Evolutionary conservation across 2,797 vertebrate species (phyloP).

Genomic region (Schizopygopsis malacanthus): DNA sequence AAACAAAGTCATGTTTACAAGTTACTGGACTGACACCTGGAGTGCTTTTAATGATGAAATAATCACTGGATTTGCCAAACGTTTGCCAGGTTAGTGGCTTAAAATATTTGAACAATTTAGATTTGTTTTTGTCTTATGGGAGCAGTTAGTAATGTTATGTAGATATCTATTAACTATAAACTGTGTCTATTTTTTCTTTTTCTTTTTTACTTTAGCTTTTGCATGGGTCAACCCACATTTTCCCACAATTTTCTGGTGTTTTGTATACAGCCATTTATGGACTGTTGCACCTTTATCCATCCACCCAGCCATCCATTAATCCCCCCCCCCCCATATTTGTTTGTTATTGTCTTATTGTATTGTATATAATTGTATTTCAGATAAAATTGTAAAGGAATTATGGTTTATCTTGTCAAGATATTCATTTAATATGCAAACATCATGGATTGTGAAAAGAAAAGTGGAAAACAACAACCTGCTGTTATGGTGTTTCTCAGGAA

Average conservation of each 20-base stretch:
- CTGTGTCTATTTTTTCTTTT: neutral
- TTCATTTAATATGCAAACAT: neutral
- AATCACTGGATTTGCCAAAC: constrained; percentile 31
- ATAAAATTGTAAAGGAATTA: neutral
- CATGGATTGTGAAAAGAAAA: neutral
- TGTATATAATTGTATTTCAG: neutral
- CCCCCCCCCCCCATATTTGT: too few species aligned
- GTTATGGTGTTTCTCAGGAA: neutral
- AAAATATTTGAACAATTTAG: neutral
- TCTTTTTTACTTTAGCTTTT: neutral
- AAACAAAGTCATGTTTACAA: constrained; percentile 27
- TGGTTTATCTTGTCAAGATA: neutral
- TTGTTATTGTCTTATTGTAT: neutral
- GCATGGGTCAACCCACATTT: neutral
- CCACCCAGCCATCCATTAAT: neutral
- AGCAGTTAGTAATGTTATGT: neutral
- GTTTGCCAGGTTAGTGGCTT: constrained; percentile 33
- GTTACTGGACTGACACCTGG: constrained; percentile 7
- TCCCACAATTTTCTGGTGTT: too few species aligned
- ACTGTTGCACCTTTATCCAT: neutral
- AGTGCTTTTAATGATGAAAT: constrained; percentile 15
- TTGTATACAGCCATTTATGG: neutral
- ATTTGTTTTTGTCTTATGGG: neutral
- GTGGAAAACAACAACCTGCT: neutral
- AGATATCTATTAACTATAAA: too few species aligned